phyloP scores from a whole-genome alignment of 2,113 vertebrate species.

The Oryzias celebensis region DNA sequence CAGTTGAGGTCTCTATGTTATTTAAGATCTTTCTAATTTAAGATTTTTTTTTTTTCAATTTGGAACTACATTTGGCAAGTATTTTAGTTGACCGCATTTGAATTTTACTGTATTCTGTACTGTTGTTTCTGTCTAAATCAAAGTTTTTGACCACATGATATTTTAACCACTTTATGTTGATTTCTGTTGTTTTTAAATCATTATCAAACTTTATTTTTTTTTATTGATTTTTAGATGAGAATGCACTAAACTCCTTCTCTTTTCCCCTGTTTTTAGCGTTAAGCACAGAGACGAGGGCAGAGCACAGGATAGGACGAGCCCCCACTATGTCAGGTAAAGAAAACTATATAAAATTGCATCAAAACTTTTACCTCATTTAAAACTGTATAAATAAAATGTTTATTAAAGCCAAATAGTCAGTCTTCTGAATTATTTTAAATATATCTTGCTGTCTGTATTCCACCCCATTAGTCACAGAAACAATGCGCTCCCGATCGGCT shows the following conservation, averaged over 20 bases:
- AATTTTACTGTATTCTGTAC: no score
- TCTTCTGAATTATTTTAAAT: background rate
- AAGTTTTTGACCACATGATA: no score
- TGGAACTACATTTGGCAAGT: no score
- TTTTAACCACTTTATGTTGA: background rate
- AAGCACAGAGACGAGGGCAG: constrained; percentile 74
- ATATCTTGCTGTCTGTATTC: background rate
- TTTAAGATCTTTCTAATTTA: no score
- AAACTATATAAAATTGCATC: background rate
- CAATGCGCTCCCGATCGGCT: constrained; percentile 89
- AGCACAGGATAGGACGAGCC: constrained; percentile 77
- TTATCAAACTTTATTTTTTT: background rate
- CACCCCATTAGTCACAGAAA: constrained; percentile 80
- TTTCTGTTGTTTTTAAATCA: background rate
- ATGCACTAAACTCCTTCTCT: background rate
- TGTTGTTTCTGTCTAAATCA: no score
- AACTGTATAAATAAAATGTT: no score
- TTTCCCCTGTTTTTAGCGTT: constrained; percentile 61
- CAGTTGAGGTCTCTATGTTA: no score
- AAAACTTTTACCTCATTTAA: no score
- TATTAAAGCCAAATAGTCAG: background rate
- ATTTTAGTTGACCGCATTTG: no score
- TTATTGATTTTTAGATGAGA: background rate
- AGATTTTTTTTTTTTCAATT: no score
- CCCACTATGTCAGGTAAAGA: constrained; percentile 76